phyloP scores from a whole-genome alignment of 2,113 vertebrate genomes.

The Leptocoma aspasia region DNA sequence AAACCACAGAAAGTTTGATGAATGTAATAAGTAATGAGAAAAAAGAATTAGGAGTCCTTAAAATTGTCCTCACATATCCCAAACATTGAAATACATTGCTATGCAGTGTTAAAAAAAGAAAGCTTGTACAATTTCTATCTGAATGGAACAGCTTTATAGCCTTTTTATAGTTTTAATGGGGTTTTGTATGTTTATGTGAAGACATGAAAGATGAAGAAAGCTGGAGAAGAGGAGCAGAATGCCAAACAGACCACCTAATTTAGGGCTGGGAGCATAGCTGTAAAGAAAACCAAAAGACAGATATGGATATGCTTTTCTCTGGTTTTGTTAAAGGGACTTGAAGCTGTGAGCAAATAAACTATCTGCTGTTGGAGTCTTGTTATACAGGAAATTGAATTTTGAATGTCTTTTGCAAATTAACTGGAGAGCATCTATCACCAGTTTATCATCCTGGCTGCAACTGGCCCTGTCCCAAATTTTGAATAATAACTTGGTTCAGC shows the following conservation, averaged over 20 bases:
- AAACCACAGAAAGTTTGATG: neutral
- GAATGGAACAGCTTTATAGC: neutral
- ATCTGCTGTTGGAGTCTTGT: neutral
- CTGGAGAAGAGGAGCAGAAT: neutral
- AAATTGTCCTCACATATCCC: neutral
- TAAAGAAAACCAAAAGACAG: neutral
- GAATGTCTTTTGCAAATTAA: neutral
- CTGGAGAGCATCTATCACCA: neutral
- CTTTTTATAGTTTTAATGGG: neutral
- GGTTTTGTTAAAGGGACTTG: neutral
- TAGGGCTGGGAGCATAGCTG: neutral
- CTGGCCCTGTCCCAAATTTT: neutral
- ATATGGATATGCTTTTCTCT: neutral
- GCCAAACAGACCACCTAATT: neutral
- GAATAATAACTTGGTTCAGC: neutral
- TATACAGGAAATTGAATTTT: neutral
- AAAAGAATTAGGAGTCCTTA: neutral
- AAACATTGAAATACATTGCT: neutral
- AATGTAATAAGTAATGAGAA: neutral
- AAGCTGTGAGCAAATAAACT: conserved; percentile 19
- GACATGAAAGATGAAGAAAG: neutral
- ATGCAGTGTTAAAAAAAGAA: neutral
- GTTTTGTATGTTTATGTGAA: neutral
- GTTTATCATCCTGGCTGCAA: neutral
- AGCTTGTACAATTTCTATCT: neutral